Conservation (phyloP, 1,140 invertebrate genomes). For the Galendromus occidentalis region DNA sequence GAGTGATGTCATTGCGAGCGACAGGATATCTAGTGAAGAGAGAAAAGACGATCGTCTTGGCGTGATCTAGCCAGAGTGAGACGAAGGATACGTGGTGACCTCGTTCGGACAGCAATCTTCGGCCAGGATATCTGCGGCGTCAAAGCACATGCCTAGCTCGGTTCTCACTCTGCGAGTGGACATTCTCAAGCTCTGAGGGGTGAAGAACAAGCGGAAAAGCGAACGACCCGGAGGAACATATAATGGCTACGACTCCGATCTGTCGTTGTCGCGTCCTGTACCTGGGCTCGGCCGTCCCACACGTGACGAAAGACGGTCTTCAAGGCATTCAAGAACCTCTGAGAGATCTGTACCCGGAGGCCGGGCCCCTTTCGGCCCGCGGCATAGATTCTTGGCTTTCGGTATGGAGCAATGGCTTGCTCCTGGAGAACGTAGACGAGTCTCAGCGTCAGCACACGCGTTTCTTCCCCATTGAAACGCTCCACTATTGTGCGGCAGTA, state of each 20-base stretch:
- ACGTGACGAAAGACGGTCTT: slow-evolving; percentile 89
- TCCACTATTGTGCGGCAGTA: slow-evolving; percentile 95
- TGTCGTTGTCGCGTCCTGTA: slow-evolving; percentile 93
- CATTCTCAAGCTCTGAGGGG: no score
- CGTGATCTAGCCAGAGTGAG: no score
- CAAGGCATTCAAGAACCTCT: slow-evolving; percentile 94
- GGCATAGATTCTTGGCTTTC: slow-evolving; percentile 94
- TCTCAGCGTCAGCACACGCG: slow-evolving; percentile 77
- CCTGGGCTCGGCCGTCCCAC: slow-evolving; percentile 85
- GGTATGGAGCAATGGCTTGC: slow-evolving; percentile 86
- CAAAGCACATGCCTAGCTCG: no score
- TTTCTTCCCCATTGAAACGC: slow-evolving; percentile 87
- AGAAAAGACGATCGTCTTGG: no score
- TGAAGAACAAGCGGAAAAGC: no score
- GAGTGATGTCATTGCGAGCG: no score
- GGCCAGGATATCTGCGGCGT: no score
- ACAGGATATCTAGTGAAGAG: no score
- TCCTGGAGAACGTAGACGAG: slow-evolving; percentile 90
- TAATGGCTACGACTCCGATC: slow-evolving; percentile 49
- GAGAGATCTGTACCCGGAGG: slow-evolving; percentile 80
- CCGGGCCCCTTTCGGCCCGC: slow-evolving; percentile 47
- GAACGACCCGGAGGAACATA: no score
- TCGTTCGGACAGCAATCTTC: no score
- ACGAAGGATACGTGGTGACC: no score
- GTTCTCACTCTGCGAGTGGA: no score